A percentile compares a stretch with the other conserved stretches of the same genome.
phyloP scores from a whole-genome alignment of 2,888 invertebrate genomes.

The Strigamia maritima region DNA sequence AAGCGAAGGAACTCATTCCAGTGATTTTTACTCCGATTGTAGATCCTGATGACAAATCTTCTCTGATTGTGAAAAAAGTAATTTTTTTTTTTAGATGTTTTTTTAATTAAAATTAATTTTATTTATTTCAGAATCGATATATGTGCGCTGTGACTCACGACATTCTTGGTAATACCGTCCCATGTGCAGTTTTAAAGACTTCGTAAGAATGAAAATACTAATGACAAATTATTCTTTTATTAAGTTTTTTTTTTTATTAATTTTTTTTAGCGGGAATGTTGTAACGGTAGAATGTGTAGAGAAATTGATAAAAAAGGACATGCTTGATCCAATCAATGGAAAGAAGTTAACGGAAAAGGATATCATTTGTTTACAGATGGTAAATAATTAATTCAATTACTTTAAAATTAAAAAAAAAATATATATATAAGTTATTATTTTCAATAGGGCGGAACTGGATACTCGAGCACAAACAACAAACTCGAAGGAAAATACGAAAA shows the following conservation, averaged over 20 bases:
- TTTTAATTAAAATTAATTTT: no score
- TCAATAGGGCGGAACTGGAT: constrained; percentile 87
- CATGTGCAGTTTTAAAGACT: constrained; percentile 84
- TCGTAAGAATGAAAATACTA: constrained; percentile 62
- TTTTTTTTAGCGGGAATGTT: constrained; percentile 74
- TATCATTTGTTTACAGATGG: constrained; percentile 85
- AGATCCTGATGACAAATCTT: constrained; percentile 80
- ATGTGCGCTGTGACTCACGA: constrained; percentile 98
- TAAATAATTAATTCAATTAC: constrained; percentile 52
- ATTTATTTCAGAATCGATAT: constrained; percentile 66
- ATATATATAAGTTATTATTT: no score
- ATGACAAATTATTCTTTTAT: not conserved
- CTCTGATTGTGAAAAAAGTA: constrained; percentile 80
- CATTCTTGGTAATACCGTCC: constrained; percentile 87
- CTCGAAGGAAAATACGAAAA: constrained; percentile 61
- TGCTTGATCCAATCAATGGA: constrained; percentile 89
- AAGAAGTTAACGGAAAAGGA: constrained; percentile 82
- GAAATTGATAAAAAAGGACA: constrained; percentile 92
- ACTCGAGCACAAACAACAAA: constrained; percentile 77
- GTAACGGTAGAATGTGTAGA: constrained; percentile 95
- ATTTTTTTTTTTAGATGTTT: no score
- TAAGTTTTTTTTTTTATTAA: constrained; percentile 49
- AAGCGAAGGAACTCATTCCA: constrained; percentile 85
- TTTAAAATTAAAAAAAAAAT: constrained; percentile 41
- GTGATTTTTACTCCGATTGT: constrained; percentile 89